Base-by-base conservation (phyloP, 1,140 invertebrate genomes). In the Drosophila rhopaloa region DNA sequence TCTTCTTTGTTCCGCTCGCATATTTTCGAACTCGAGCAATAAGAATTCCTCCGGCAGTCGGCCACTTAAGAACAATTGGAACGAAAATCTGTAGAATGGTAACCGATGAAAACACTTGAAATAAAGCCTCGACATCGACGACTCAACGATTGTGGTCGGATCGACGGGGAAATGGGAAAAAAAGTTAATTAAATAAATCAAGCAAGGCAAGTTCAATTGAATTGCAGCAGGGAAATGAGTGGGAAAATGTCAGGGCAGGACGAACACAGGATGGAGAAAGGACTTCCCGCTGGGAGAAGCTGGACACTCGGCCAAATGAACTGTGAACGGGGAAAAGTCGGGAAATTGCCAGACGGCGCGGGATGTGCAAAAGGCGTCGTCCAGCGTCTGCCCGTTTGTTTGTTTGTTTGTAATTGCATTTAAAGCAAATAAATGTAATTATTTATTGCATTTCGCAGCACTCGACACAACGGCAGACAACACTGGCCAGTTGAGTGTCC, bases 111-210 rank as follows among this genome's bases (percentile, higher is more conserved):
- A 72, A 76, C 61, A 55, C 76, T 70, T 62, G 59, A 60, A 67
- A 76, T 77, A 76, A 51, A 54, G 79, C 44, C 44, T 51, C 50
- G 55, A 48, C 27, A 48, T 41, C 60, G 57, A 35, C 24, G 55
- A 74, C 68, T 62, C 59, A 75, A 51, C 67, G 73, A 81, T 82
- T 86, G 80, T 50, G 47, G 51, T 59, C 10, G 43, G 19, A 54
- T 11, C 41, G 50, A 6, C 29, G 43, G 46, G 37, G 10, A 61
- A 60, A 63, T 44, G 54, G 29, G 46, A 10, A 53, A 81, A 85
- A 89, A 89, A 67, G 71, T 86, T 88, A 89, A 88, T 89, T 86
- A 88, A 88, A 88, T 89, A 88, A 88, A 88, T 89, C 84, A 88
- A 80, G 80, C 83, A 79, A 85, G 68, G 71, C 67, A 79, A 86